These are phyloP conservation scores for Muntiacus reevesi DNA, from an alignment of 2,113 vertebrate species.

Conservation along the genomic window DNA sequence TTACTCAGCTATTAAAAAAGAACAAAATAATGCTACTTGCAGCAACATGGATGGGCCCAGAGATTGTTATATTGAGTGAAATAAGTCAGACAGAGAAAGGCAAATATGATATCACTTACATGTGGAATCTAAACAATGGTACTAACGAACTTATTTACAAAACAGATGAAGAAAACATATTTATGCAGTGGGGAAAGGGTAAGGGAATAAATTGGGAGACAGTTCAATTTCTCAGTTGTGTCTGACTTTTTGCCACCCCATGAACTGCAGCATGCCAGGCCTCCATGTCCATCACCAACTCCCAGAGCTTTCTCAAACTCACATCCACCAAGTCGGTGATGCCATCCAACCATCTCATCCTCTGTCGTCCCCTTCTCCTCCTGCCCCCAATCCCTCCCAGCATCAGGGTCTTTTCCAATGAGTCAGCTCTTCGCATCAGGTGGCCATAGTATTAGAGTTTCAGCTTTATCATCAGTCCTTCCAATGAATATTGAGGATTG, in stretches of 20 bases:
- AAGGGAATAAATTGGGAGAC: neutral
- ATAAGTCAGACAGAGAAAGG: neutral
- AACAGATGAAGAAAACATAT: neutral
- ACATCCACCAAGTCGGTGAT: neutral
- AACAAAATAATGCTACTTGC: neutral
- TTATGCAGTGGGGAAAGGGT: neutral
- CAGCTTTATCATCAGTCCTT: neutral
- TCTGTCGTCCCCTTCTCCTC: neutral
- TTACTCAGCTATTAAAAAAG: neutral
- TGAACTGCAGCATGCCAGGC: neutral
- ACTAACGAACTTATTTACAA: neutral
- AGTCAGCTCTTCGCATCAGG: neutral
- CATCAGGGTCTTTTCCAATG: neutral
- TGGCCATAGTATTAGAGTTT: neutral
- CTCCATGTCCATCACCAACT: neutral
- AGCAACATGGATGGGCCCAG: neutral
- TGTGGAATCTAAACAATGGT: neutral
- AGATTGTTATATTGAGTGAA: neutral
- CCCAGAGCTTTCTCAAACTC: neutral
- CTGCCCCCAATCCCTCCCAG: neutral
- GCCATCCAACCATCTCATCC: neutral
- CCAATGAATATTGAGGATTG: neutral
- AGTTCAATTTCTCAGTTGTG: neutral
- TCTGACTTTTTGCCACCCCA: neutral
- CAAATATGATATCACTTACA: neutral